Base-by-base conservation (phyloP, 2,113 vertebrate genomes). In the Gopherus flavomarginatus region DNA sequence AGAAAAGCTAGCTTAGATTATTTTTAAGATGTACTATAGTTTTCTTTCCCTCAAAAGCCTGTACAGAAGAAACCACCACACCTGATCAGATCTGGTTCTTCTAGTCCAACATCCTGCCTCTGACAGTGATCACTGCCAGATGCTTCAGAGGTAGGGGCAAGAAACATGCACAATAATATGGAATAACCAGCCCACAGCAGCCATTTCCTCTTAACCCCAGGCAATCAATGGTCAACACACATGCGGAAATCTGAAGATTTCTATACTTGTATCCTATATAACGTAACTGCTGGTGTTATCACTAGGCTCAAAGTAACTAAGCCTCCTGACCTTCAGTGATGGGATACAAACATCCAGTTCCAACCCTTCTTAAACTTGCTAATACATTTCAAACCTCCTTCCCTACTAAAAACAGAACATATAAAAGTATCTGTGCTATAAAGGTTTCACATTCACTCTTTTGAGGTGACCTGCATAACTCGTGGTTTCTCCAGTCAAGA, bases 261-360 rank as follows among this genome's bases (percentile, higher is more conserved):
- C 54, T 56, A 56, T 56, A 56, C 24, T 56, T 26, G 54, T 26
- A 62, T 62, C 57, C 57, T 62, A 62, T 29, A 29, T 59, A 62
- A 62, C 14, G 29, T 27, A 29, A 62, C 12, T 62, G 27, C 27
- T 29, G 13, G 57, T 62, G 12, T 62, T 62, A 62, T 6, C 27
- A 47, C 6, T 38, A 7, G 16, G 2, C 2, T 13, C 3, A 5
- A 44, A 38, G 54, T 53, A 87, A n/a, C 6, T 0, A 10, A 87
- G 42, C 49, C 29, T 57, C 35, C 31, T 21, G 22, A 44, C n/a
- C 78, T 80, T 50, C 50, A 11, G 8, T 80, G 87, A 27, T 69
- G 87, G 49, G 49, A 53, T 69, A 27, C 8, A 80, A 80, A 35
- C 17, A 9, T 35, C 11, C 78, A 49, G 42, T 13, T 49, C n/a